Evolutionary conservation across 1,140 invertebrate species (phyloP), one percentile per base, ranked within the genome.

Genomic region (Megathymus violae): DNA sequence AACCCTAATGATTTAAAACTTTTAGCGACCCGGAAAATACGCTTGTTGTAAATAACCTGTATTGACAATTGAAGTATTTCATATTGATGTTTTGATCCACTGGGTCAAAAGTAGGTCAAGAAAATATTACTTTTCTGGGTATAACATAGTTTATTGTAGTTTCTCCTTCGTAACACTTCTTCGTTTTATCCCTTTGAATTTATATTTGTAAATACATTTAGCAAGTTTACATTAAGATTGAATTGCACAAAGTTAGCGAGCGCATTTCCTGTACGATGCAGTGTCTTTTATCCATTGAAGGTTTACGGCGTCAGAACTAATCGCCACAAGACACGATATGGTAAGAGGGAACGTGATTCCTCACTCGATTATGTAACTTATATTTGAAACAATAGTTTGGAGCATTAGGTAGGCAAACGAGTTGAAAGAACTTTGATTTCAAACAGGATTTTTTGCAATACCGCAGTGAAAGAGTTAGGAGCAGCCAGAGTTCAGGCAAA

Each of bases 221-320:
- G 7, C 27, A 31, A 31, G 27, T 31, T 31, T 31, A 6, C 7
- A 31, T 31, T 9, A 31, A 31, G 19, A 22, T 22, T 31, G 3
- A 31, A 31, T 44, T 44, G 7, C 14, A 31, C 16, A 11, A 44
- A 44, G 16, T 44, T 22, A 11, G 14, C 17, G 17, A 22, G 41
- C 41, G 17, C 10, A 44, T 19, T 44, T 17, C 6, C 41, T 15
- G 17, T 16, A 19, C 41, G n/a, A 5, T 44, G 41, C 16, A 44
- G 17, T 44, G 41, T 44, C 17, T 44, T 44, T 44, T 44, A 44
- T 19, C 17, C 19, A 44, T 44, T n/a, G 41, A n/a, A 44, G 41
- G n/a, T n/a, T n/a, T 22, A 44, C 9, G 1, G 9, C 41, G 10
- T 17, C 41, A 17, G 41, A 44, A 22, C 41, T 44, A 44, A 44